A percentile compares a stretch with the other conserved stretches of the same genome.
Conservation (phyloP, 2,797 vertebrate genomes). For the Crocodylus rhombifer region DNA sequence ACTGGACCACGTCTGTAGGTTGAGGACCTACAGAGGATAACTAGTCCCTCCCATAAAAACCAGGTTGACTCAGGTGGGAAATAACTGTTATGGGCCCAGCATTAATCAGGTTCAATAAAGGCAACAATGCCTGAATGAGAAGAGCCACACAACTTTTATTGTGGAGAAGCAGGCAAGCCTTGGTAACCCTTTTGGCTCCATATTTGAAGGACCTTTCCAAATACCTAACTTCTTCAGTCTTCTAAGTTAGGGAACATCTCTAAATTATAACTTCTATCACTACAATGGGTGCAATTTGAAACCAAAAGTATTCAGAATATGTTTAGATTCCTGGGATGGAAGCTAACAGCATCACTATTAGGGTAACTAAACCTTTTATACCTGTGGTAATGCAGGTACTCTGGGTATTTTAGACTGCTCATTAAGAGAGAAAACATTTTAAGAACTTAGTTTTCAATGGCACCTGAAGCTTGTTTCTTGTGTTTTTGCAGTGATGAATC, state of each 20-base stretch:
- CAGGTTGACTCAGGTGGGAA: neutral
- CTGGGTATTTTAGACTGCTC: slow-evolving; percentile 14
- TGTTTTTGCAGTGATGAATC: neutral
- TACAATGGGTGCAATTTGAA: neutral
- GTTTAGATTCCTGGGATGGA: neutral
- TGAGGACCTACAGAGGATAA: too few species aligned
- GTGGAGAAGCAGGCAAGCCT: too few species aligned
- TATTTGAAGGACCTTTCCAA: too few species aligned
- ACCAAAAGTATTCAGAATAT: neutral
- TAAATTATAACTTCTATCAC: too few species aligned
- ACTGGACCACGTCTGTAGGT: too few species aligned
- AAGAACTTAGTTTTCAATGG: slow-evolving; percentile 5
- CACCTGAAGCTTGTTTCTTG: neutral
- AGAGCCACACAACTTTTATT: too few species aligned
- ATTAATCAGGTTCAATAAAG: too few species aligned
- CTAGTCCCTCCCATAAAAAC: neutral
- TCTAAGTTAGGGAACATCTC: too few species aligned
- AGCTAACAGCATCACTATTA: neutral
- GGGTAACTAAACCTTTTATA: neutral
- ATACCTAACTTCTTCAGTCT: too few species aligned
- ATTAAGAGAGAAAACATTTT: slow-evolving; percentile 45
- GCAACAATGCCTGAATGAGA: too few species aligned
- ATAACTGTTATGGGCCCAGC: too few species aligned
- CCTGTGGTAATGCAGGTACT: neutral
- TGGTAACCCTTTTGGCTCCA: too few species aligned